Evolutionary conservation across 2,888 invertebrate species (phyloP).

Genomic region (Drosophila falleni): DNA sequence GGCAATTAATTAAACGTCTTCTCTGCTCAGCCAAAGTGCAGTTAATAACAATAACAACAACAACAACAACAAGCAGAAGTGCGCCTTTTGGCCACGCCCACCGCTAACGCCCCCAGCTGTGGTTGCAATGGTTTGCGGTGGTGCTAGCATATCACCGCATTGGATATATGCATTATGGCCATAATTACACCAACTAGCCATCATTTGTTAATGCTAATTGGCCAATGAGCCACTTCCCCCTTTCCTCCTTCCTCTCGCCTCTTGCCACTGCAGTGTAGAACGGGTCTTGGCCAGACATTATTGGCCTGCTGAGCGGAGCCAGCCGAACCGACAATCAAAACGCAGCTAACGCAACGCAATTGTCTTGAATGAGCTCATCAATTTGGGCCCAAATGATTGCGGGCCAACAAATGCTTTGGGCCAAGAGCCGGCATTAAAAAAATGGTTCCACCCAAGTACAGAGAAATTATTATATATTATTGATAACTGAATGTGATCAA

Average conservation of each 20-base stretch:
- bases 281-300: slow-evolving; percentile 24
- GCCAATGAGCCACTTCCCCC: slow-evolving; percentile 66
- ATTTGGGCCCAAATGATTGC: slow-evolving; percentile 39
- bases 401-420: slow-evolving; percentile 15
- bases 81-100: slow-evolving; percentile 61
- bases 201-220: slow-evolving; percentile 80
- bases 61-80: slow-evolving; percentile 28
- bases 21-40: slow-evolving; percentile 39
- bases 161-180: slow-evolving; percentile 78
- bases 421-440: slow-evolving; percentile 15
- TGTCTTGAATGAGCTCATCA: slow-evolving; percentile 52
- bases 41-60: slow-evolving; percentile 51
- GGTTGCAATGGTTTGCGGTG: slow-evolving; percentile 3
- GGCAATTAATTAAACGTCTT: slow-evolving; percentile 67
- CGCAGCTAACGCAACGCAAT: slow-evolving; percentile 44
- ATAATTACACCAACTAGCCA: slow-evolving; percentile 79
- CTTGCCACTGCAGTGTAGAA: not conserved
- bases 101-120: slow-evolving; percentile 41
- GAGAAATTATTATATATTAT: slow-evolving; percentile 4
- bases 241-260: not conserved
- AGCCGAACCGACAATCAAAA: slow-evolving; percentile 45
- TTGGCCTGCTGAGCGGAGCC: slow-evolving; percentile 25
- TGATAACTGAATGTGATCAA: not conserved
- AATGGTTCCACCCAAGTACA: slow-evolving; percentile 1
- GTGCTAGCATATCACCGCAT: slow-evolving; percentile 29